Evolutionary conservation across 2,113 vertebrate genomes (phyloP).

Genomic region (Petrocephalus microphthalmus): DNA sequence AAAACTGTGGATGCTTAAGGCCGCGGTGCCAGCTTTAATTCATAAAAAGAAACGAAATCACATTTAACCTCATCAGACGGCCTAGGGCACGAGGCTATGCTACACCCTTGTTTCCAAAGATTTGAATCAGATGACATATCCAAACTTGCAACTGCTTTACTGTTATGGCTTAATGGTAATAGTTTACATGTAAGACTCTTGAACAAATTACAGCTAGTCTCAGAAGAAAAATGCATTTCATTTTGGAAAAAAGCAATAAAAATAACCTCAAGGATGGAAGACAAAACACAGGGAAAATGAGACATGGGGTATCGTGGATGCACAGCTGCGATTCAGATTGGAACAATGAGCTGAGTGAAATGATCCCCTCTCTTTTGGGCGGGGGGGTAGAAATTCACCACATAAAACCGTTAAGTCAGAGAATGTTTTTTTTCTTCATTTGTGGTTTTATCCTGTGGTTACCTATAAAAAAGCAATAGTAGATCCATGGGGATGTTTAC

Average conservation of each 20-base stretch:
- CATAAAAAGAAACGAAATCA: neutral
- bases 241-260: constrained; percentile 33
- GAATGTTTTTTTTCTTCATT: constrained; percentile 32
- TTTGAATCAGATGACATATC: neutral
- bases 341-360: constrained; percentile 30
- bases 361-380: neutral
- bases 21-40: neutral
- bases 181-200: constrained; percentile 45
- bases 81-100: neutral
- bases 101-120: neutral
- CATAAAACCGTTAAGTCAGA: constrained; percentile 58
- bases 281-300: constrained; percentile 31
- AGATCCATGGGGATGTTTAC: constrained; percentile 50
- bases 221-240: constrained; percentile 40
- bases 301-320: constrained; percentile 26
- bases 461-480: constrained; percentile 50
- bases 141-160: neutral
- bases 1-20: neutral
- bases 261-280: constrained; percentile 48
- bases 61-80: neutral
- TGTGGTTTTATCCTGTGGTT: constrained; percentile 55
- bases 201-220: constrained; percentile 47
- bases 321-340: constrained; percentile 59
- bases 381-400: constrained; percentile 46
- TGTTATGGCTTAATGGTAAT: neutral